phyloP scores from a whole-genome alignment of 2,113 vertebrate genomes.

The Columba livia region DNA sequence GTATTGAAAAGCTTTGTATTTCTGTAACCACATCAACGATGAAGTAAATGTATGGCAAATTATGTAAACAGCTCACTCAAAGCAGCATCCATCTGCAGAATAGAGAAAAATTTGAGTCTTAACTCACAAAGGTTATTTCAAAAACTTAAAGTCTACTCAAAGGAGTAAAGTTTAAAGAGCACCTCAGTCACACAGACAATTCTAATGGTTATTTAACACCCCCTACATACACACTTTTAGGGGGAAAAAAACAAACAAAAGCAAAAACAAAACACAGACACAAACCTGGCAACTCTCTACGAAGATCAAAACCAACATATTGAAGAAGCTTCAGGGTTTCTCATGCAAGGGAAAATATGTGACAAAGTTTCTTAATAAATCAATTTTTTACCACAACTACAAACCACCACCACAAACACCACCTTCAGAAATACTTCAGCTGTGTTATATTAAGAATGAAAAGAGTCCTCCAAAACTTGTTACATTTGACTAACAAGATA shows the following conservation, averaged over 20 bases:
- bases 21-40: neutral
- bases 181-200: neutral
- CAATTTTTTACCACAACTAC: neutral
- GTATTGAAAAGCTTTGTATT: neutral
- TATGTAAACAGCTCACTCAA: neutral
- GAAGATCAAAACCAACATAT: neutral
- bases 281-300: neutral
- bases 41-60: neutral
- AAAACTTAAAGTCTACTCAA: neutral
- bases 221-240: neutral
- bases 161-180: neutral
- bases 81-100: neutral
- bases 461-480: neutral
- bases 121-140: neutral
- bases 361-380: neutral
- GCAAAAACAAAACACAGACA: neutral
- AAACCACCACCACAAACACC: fast-evolving
- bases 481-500: neutral
- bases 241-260: neutral
- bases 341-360: neutral
- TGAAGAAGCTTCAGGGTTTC: neutral
- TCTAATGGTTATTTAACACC: neutral
- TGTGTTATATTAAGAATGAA: neutral
- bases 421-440: neutral
- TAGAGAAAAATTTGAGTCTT: neutral